Evolutionary conservation across 1,140 invertebrate genomes (phyloP), one percentile per base, ranked within the genome.

Genomic region (Penaeus japonicus): DNA sequence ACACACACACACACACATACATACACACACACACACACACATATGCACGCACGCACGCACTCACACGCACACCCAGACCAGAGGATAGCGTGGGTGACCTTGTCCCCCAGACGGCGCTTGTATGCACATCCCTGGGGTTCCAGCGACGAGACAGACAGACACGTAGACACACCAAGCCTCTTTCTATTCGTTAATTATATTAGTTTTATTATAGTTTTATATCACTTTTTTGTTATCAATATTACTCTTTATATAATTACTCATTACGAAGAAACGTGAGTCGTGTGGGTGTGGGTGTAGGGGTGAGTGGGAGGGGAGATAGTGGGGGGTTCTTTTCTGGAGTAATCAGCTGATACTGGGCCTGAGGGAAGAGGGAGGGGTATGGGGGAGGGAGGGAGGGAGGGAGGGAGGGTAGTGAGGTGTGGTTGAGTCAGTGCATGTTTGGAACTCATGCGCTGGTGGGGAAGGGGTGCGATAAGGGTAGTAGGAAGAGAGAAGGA

Each of bases 1-100:
- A 75, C 73, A 75, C 73, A 75, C 73, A 75, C 73, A 75, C 73
- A 75, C 73, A 75, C 73, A 75, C 73, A 75, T 24, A 75, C 73
- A 75, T 24, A 75, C 73, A 75, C 73, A 75, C 73, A 75, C 73
- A 75, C 73, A 75, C 73, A 75, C 73, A 75, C 73, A 75, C 73
- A 75, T 24, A 75, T 24, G 27, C 73, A 75, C 73, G 27, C 73
- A 75, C 73, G 27, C 73, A 75, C 73, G 27, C 73, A 75, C 20
- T 2, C 73, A 39, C 35, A 39, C 35, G 7, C 35, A 39, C 35
- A 39, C 35, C 2, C 35, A 39, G 35, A 7, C 35, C 35, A 39
- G 35, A 39, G 35, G 35, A 39, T 39, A 39, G 35, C 7, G 35
- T 39, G 7, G 35, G 35, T 39, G 35, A 39, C 35, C 35, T 39